Conservation (phyloP, 2,888 invertebrate genomes). For the Drosophila leonis region DNA sequence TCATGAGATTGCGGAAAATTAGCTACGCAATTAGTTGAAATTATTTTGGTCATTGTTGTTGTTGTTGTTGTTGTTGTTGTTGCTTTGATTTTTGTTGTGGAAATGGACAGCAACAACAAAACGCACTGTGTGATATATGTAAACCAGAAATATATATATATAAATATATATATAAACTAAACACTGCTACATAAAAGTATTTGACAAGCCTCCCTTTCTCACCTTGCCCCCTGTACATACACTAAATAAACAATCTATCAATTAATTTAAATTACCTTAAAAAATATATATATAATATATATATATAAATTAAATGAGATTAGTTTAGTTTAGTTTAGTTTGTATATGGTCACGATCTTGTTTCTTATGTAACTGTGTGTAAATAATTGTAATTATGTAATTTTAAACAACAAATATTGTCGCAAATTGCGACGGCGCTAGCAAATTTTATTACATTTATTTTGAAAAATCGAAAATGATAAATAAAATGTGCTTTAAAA, state of each 20-base stretch:
- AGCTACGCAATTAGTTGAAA: conserved; percentile 75
- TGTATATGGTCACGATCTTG: conserved; percentile 37
- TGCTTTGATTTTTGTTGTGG: conserved; percentile 59
- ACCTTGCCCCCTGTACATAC: conserved; percentile 27
- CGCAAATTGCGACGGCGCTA: conserved; percentile 42
- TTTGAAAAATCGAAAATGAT: conserved; percentile 51
- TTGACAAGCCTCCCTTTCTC: conserved; percentile 9
- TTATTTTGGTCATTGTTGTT: conserved; percentile 52
- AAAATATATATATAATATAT: conserved; percentile 38
- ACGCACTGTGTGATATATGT: conserved; percentile 78
- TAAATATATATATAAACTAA: conserved; percentile 46
- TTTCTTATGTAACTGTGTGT: conserved; percentile 60
- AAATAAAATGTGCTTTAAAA: conserved; percentile 50
- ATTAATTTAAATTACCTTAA: conserved; percentile 57
- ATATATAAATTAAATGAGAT: conserved; percentile 37
- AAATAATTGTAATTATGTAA: conserved; percentile 71
- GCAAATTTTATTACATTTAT: conserved; percentile 65
- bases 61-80: conserved; percentile 48
- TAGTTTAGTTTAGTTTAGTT: conserved; percentile 51
- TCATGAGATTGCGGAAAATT: conserved; percentile 64
- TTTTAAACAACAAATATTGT: conserved; percentile 33
- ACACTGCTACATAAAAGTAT: conserved; percentile 62
- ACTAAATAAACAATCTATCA: conserved; percentile 40
- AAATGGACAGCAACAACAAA: conserved; percentile 54
- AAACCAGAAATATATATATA: conserved; percentile 48